Evolutionary conservation across 2,888 invertebrate species (phyloP).

Genomic region (Aproaerema taeniolella): DNA sequence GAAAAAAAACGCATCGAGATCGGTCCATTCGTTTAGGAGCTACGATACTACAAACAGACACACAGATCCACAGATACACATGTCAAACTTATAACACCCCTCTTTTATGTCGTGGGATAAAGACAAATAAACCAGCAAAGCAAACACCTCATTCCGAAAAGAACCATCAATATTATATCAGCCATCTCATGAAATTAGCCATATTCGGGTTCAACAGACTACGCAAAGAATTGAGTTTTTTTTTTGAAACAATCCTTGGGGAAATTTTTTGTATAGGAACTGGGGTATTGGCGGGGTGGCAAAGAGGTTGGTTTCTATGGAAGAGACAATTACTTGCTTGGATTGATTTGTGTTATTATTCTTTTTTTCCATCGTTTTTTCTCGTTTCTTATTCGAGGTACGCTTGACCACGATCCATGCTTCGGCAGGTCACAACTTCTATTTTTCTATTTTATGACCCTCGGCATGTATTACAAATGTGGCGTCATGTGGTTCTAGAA

Average conservation of each 20-base stretch:
- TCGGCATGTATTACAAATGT: neutral
- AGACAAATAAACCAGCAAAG: conserved; percentile 63
- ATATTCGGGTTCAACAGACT: conserved; percentile 63
- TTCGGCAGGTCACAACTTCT: neutral
- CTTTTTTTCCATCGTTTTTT: too few relatives aligned
- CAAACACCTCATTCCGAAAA: conserved; percentile 54
- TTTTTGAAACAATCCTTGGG: conserved; percentile 60
- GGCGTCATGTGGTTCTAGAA: too few relatives aligned
- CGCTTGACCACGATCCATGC: too few relatives aligned
- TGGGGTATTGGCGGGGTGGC: conserved; percentile 29
- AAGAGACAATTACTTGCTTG: too few relatives aligned
- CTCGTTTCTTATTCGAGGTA: too few relatives aligned
- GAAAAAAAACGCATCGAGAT: too few relatives aligned
- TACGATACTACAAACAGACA: too few relatives aligned
- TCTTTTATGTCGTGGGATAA: too few relatives aligned
- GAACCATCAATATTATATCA: conserved; percentile 70
- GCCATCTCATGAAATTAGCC: conserved; percentile 68
- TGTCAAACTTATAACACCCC: too few relatives aligned
- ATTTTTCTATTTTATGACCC: neutral
- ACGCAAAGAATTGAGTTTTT: conserved; percentile 50
- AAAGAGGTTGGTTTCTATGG: neutral
- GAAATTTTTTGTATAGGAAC: conserved; percentile 69
- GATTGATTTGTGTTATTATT: too few relatives aligned
- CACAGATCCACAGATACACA: too few relatives aligned
- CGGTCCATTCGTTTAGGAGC: too few relatives aligned